Percentiles rank a stretch among this genome's conserved stretches.
phyloP scores from a whole-genome alignment of 1,140 invertebrate species.

The Drosophila nikananu region DNA sequence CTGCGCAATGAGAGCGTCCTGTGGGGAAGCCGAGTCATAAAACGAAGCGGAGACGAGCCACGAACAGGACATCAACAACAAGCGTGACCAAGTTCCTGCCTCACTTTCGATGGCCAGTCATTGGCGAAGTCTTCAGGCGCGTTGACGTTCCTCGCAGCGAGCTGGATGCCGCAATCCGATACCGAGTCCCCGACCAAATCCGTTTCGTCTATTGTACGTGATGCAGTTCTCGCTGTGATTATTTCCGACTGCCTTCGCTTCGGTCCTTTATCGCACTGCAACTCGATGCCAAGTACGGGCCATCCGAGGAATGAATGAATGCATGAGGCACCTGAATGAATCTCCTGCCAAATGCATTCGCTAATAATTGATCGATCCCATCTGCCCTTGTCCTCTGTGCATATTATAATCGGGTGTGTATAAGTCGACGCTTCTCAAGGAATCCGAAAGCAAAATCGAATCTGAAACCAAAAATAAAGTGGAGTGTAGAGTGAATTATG shows the following conservation, averaged over 20 bases:
- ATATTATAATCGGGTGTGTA: slow-evolving; percentile 24
- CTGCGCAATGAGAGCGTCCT: slow-evolving; percentile 43
- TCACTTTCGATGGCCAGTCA: slow-evolving; percentile 59
- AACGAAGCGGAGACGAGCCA: slow-evolving; percentile 10
- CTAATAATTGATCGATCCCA: slow-evolving; percentile 29
- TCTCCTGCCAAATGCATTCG: slow-evolving; percentile 29
- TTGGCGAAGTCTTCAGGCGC: slow-evolving; percentile 72
- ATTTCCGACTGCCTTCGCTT: slow-evolving; percentile 26
- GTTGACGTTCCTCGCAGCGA: slow-evolving; percentile 58
- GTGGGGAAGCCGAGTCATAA: slow-evolving; percentile 30
- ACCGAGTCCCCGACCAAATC: slow-evolving; percentile 28
- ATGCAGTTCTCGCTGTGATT: slow-evolving; percentile 40
- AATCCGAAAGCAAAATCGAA: not conserved
- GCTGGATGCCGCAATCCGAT: slow-evolving; percentile 26
- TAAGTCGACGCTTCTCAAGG: slow-evolving; percentile 1
- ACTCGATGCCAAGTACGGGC: slow-evolving; percentile 11
- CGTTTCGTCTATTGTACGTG: slow-evolving; percentile 40
- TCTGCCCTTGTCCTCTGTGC: slow-evolving; percentile 28
- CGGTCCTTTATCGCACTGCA: slow-evolving; percentile 11
- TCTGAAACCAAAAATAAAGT: not conserved
- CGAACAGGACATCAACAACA: slow-evolving; percentile 33
- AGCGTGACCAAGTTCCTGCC: slow-evolving; percentile 52
- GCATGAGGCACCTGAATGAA: slow-evolving; percentile 26
- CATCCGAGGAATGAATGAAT: slow-evolving; percentile 26
- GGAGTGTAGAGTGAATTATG: slow-evolving; percentile 13